phyloP scores from a whole-genome alignment of 2,113 vertebrate species.

The Vidua chalybeata region DNA sequence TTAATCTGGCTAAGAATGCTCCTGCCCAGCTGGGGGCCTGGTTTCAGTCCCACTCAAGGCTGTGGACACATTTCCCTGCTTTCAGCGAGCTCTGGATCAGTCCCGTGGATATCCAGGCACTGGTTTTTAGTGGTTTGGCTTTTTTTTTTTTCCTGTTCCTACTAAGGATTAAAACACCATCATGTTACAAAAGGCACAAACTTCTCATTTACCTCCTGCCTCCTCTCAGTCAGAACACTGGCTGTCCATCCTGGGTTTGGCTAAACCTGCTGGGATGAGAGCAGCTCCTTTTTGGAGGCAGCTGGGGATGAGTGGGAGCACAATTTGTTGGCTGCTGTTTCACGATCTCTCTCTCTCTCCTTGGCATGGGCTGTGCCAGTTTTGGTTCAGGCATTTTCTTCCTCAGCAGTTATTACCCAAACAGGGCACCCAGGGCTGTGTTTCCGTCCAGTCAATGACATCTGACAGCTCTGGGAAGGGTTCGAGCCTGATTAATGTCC shows the following conservation, averaged over 20 bases:
- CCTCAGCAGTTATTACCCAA: background rate
- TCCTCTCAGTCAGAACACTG: background rate
- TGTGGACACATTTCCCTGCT: background rate
- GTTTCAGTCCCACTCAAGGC: background rate
- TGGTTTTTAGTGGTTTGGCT: rapidly evolving
- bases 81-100: background rate
- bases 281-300: background rate
- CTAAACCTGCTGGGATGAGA: background rate
- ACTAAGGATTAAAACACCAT: background rate
- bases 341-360: background rate
- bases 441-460: background rate
- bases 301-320: background rate
- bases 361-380: background rate
- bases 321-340: background rate
- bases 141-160: background rate
- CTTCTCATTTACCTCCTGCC: background rate
- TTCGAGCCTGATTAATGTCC: background rate
- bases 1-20: slow-evolving; percentile 79
- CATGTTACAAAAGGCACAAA: background rate
- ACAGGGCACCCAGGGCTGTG: background rate
- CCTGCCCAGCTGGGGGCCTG: slow-evolving; percentile 27
- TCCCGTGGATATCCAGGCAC: background rate
- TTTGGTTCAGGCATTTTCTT: background rate
- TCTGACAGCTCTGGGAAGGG: background rate
- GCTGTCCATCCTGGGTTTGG: background rate